A percentile compares a stretch with the other conserved stretches of the same genome.
These are phyloP conservation scores for Idaea aversata DNA, from an alignment of 2,888 invertebrate genomes.

Conservation along the genomic window DNA sequence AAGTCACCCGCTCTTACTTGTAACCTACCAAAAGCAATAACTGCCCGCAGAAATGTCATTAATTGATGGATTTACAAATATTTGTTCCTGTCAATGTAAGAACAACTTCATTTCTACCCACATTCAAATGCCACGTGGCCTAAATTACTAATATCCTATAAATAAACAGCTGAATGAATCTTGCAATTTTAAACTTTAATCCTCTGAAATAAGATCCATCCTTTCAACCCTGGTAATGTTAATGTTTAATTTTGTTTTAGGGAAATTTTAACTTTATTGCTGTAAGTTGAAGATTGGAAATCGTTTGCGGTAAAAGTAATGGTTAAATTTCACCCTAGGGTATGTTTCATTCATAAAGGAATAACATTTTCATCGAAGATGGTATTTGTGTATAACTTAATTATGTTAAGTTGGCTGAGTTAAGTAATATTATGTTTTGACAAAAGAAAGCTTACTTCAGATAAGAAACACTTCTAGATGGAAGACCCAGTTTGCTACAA, in stretches of 20 bases:
- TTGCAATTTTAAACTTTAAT: slow-evolving; percentile 8
- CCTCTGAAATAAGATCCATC: background rate
- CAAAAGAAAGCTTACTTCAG: too few species aligned
- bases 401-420: too few species aligned
- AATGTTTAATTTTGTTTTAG: background rate
- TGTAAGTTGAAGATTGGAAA: too few species aligned
- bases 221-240: too few species aligned
- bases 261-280: too few species aligned
- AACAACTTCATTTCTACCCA: slow-evolving; percentile 31
- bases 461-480: too few species aligned
- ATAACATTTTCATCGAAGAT: too few species aligned
- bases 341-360: slow-evolving; percentile 10
- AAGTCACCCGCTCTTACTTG: background rate
- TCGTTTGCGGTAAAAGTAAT: slow-evolving; percentile 8
- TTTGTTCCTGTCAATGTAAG: slow-evolving; percentile 28
- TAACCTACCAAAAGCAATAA: slow-evolving; percentile 7
- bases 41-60: slow-evolving; percentile 32
- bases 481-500: too few species aligned
- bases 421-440: too few species aligned
- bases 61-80: slow-evolving; percentile 33
- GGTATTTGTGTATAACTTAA: too few species aligned
- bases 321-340: slow-evolving; percentile 15
- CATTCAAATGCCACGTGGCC: slow-evolving; percentile 38
- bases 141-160: slow-evolving; percentile 44
- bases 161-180: slow-evolving; percentile 13